Percentiles rank a stretch among this genome's conserved stretches.
Conservation (phyloP, 2,113 vertebrate species). For the Channa maculata region DNA sequence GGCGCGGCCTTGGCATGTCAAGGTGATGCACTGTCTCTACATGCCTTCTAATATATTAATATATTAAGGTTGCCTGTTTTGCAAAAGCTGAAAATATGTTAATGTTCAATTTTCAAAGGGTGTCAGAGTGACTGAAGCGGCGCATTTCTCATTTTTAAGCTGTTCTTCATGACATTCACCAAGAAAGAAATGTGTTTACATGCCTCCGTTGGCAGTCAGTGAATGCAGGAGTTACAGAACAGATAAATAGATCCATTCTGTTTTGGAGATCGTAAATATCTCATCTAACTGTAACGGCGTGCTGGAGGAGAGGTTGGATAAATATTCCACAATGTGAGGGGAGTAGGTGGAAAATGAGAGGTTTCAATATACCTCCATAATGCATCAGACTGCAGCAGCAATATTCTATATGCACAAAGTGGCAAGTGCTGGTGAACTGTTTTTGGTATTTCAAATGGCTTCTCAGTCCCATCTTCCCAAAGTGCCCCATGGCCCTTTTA, state of each 20-base stretch:
- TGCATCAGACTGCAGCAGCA: constrained; percentile 54
- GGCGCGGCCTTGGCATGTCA: constrained; percentile 22
- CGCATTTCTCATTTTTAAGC: constrained; percentile 12
- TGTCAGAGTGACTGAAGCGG: constrained; percentile 24
- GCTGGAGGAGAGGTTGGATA: constrained; percentile 62
- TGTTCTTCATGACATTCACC: not conserved
- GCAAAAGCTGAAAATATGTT: constrained; percentile 37
- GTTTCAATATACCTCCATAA: constrained; percentile 63
- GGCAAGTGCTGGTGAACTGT: constrained; percentile 41
- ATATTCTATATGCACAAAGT: constrained; percentile 51
- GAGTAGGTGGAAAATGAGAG: constrained; percentile 59
- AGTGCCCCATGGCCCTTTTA: constrained; percentile 46
- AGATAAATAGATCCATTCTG: constrained; percentile 63
- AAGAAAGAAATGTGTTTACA: constrained; percentile 56
- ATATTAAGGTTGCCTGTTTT: constrained; percentile 7
- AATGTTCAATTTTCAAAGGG: constrained; percentile 6
- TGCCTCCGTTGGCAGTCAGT: constrained; percentile 28
- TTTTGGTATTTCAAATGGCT: constrained; percentile 69
- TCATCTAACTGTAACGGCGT: constrained; percentile 50
- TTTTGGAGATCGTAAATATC: constrained; percentile 71
- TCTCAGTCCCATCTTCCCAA: constrained; percentile 41
- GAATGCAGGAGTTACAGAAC: constrained; percentile 29
- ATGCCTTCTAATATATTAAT: not conserved
- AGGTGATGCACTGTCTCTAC: constrained; percentile 2
- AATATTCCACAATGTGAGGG: constrained; percentile 59